Evolutionary conservation across 2,797 vertebrate species (phyloP).

Genomic region (Cuculus canorus): DNA sequence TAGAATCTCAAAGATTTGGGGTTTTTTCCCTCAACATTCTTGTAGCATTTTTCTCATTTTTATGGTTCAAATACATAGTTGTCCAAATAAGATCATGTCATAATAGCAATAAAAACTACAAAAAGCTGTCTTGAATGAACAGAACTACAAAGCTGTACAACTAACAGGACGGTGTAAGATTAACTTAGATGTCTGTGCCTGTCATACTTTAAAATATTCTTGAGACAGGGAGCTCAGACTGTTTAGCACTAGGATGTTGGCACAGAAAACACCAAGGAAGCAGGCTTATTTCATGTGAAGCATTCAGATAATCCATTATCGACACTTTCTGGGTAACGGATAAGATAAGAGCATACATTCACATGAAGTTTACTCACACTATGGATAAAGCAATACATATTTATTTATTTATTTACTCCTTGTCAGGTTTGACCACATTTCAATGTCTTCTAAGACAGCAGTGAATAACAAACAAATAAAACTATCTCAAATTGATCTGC

Average conservation of each 20-base stretch:
- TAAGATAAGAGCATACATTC: conserved; percentile 18
- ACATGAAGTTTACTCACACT: background rate
- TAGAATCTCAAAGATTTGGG: background rate
- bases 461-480: background rate
- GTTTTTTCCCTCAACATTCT: background rate
- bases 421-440: background rate
- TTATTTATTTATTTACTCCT: conserved; percentile 2
- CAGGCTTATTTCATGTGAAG: conserved; percentile 1
- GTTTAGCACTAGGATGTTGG: background rate
- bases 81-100: background rate
- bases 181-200: background rate
- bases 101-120: background rate
- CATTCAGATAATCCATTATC: conserved; percentile 9
- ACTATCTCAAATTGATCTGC: background rate
- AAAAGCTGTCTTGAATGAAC: background rate
- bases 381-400: background rate
- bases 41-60: background rate
- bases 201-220: background rate
- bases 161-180: background rate
- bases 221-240: background rate
- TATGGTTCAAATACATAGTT: background rate
- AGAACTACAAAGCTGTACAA: background rate
- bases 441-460: background rate
- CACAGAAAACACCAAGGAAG: background rate
- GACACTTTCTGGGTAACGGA: background rate